phyloP scores from a whole-genome alignment of 2,888 invertebrate species.

The Eurytoma adleriae region DNA sequence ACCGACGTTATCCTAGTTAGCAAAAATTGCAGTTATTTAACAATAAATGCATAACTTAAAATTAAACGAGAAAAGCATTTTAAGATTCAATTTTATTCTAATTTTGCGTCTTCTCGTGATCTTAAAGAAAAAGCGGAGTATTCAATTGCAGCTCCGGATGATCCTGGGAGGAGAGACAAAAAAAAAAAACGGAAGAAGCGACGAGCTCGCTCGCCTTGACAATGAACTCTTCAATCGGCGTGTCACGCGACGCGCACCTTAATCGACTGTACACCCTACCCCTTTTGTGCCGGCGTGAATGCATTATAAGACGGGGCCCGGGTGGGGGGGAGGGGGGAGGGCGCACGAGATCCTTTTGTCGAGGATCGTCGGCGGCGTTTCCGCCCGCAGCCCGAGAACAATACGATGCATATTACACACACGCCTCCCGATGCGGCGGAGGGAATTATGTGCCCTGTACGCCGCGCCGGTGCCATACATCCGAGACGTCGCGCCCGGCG shows the following conservation, averaged over 20 bases:
- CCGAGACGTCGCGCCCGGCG: constrained; percentile 17
- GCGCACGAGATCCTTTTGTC: constrained; percentile 38
- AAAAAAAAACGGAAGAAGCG: too few relatives aligned
- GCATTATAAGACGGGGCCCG: constrained; percentile 31
- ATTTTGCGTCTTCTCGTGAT: too few relatives aligned
- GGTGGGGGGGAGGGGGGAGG: not conserved
- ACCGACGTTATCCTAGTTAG: too few relatives aligned
- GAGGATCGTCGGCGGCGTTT: constrained; percentile 16
- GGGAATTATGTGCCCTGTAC: constrained; percentile 5
- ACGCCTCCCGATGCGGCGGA: not conserved
- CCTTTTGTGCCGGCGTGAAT: not conserved
- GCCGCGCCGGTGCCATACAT: not conserved
- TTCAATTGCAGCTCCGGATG: too few relatives aligned
- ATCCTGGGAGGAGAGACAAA: too few relatives aligned
- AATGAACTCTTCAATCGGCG: too few relatives aligned
- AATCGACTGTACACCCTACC: constrained; percentile 21
- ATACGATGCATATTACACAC: constrained; percentile 36
- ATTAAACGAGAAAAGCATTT: too few relatives aligned
- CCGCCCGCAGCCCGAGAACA: constrained; percentile 26
- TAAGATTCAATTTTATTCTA: too few relatives aligned
- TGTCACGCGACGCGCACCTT: constrained; percentile 5
- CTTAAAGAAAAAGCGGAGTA: too few relatives aligned
- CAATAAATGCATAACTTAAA: too few relatives aligned
- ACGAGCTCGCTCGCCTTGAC: too few relatives aligned
- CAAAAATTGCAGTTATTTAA: too few relatives aligned